Evolutionary conservation across 2,888 invertebrate genomes (phyloP).

Genomic region (Odontothrips loti): DNA sequence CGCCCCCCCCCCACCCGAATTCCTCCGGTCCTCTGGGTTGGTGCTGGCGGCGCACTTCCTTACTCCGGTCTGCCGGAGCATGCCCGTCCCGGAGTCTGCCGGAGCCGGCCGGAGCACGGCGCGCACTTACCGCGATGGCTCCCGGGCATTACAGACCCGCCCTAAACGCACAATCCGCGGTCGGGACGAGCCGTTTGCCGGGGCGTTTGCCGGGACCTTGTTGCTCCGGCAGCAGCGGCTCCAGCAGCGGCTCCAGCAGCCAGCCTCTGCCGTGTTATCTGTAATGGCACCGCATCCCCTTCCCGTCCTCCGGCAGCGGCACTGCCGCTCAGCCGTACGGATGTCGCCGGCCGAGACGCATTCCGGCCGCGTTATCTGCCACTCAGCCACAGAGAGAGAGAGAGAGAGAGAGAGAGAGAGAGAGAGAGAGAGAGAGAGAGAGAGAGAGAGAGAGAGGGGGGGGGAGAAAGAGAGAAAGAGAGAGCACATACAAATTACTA

Average conservation of each 20-base stretch:
- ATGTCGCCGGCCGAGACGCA: not conserved
- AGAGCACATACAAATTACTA: too few species aligned
- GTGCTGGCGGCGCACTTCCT: not conserved
- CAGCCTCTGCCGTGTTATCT: not conserved
- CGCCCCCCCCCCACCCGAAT: not conserved
- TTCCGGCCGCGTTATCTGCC: conserved; percentile 15
- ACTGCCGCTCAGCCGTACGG: not conserved
- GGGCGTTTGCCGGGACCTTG: not conserved
- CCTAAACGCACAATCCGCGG: conserved; percentile 21
- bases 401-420: too few species aligned
- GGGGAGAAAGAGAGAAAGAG: too few species aligned
- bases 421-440: too few species aligned
- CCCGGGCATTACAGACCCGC: conserved; percentile 4
- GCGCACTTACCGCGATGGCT: not conserved
- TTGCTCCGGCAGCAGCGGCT: not conserved
- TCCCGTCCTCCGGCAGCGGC: not conserved
- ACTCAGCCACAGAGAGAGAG: not conserved
- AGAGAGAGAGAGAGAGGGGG: too few species aligned
- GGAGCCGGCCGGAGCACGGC: not conserved
- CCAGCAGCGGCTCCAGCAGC: too few species aligned
- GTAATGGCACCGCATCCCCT: not conserved
- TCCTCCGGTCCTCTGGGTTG: not conserved
- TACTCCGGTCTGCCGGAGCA: not conserved
- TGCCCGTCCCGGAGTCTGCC: not conserved
- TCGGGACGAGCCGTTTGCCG: not conserved